phyloP scores from a whole-genome alignment of 2,888 invertebrate genomes.

The Drosophila bunnanda region DNA sequence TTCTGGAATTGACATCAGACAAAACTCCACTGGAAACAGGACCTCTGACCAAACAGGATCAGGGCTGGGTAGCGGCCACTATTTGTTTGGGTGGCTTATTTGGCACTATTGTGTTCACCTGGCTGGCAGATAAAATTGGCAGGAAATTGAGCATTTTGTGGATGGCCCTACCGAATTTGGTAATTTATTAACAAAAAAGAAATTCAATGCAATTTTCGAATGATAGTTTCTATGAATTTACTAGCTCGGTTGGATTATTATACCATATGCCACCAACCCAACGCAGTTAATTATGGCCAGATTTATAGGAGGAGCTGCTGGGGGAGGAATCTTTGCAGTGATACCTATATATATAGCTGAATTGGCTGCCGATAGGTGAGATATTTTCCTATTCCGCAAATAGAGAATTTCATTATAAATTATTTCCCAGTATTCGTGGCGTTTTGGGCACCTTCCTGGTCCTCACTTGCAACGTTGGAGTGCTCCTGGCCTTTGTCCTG shows the following conservation, averaged over 20 bases:
- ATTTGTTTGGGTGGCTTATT: conserved; percentile 81
- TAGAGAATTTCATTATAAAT: too few species aligned
- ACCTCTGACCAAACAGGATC: conserved; percentile 74
- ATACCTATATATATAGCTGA: conserved; percentile 82
- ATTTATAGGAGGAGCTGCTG: conserved; percentile 78
- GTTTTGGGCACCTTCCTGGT: conserved; percentile 82
- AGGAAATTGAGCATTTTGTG: conserved; percentile 74
- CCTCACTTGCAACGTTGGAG: conserved; percentile 80
- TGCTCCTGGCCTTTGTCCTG: conserved; percentile 77
- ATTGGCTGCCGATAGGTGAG: conserved; percentile 80
- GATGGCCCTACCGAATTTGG: conserved; percentile 78
- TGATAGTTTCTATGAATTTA: not conserved
- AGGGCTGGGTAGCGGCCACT: conserved; percentile 83
- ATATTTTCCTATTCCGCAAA: not conserved
- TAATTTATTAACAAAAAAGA: conserved; percentile 40
- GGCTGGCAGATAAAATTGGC: conserved; percentile 81
- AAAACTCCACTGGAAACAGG: conserved; percentile 79
- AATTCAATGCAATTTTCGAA: not conserved
- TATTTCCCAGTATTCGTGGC: conserved; percentile 79
- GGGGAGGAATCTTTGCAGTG: conserved; percentile 78
- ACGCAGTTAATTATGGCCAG: conserved; percentile 71
- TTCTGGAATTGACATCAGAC: conserved; percentile 75
- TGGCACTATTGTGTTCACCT: conserved; percentile 81
- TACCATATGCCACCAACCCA: conserved; percentile 73
- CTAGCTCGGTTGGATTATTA: conserved; percentile 80